phyloP scores from a whole-genome alignment of 2,888 invertebrate species.

The Melanchra persicariae region DNA sequence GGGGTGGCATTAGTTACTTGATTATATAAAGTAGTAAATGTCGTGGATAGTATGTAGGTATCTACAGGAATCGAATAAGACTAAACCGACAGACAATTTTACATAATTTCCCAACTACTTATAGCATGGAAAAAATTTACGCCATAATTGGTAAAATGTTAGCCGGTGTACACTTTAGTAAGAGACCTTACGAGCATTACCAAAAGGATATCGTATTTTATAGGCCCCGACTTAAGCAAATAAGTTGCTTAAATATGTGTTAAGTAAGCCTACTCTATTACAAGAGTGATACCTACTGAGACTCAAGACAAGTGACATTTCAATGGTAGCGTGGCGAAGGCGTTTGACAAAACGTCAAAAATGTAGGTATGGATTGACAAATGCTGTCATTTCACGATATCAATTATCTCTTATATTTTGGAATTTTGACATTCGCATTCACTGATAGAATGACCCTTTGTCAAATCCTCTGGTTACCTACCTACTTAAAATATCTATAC shows the following conservation, averaged over 20 bases:
- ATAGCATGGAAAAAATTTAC: not conserved
- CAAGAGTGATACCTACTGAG: not conserved
- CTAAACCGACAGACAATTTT: not conserved
- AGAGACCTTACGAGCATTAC: slow-evolving; percentile 7
- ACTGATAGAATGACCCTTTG: too few relatives aligned
- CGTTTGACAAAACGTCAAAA: too few relatives aligned
- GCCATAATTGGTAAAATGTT: slow-evolving; percentile 14
- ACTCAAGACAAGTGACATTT: too few relatives aligned
- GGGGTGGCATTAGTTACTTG: not conserved
- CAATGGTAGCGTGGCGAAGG: not conserved
- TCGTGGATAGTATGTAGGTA: too few relatives aligned
- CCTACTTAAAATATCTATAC: too few relatives aligned
- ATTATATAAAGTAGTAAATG: not conserved
- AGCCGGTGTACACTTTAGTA: not conserved
- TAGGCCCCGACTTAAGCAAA: not conserved
- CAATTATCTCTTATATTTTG: too few relatives aligned
- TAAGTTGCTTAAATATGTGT: slow-evolving; percentile 2
- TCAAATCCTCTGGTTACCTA: too few relatives aligned
- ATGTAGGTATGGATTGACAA: too few relatives aligned
- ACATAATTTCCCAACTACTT: slow-evolving; percentile 4
- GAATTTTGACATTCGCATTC: too few relatives aligned
- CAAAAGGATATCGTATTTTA: not conserved
- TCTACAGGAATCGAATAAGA: not conserved
- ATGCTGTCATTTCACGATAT: too few relatives aligned
- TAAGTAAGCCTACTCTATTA: not conserved